Evolutionary conservation across 2,888 invertebrate species (phyloP).

Genomic region (Mycalesis mineus): DNA sequence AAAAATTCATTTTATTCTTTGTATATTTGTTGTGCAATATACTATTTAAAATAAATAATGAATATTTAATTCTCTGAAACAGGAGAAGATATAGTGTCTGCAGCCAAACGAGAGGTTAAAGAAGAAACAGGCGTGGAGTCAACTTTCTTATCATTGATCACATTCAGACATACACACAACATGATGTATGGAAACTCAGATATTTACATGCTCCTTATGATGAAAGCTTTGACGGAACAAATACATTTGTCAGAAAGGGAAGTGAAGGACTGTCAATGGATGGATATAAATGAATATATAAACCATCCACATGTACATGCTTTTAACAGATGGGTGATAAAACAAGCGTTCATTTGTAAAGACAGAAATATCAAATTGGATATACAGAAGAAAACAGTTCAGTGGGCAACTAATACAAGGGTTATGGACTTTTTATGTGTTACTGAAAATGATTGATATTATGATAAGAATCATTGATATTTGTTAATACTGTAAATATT

Average conservation of each 20-base stretch:
- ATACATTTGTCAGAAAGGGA: conserved; percentile 85
- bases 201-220: conserved; percentile 87
- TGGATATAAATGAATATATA: conserved; percentile 85
- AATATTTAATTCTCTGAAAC: too few relatives aligned
- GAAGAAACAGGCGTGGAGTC: conserved; percentile 93
- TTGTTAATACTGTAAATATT: background rate
- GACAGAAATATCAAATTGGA: conserved; percentile 79
- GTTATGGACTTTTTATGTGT: conserved; percentile 56
- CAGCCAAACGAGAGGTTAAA: conserved; percentile 89
- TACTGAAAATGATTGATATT: conserved; percentile 37
- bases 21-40: too few relatives aligned
- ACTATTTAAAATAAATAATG: too few relatives aligned
- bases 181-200: conserved; percentile 91
- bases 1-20: too few relatives aligned
- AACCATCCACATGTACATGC: conserved; percentile 84
- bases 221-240: conserved; percentile 81
- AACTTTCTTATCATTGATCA: conserved; percentile 85
- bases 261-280: conserved; percentile 88
- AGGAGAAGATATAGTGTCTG: conserved; percentile 90
- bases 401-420: conserved; percentile 52
- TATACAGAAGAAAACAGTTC: conserved; percentile 70
- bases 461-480: background rate
- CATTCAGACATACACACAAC: conserved; percentile 87
- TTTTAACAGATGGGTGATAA: conserved; percentile 82
- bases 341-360: conserved; percentile 81